phyloP scores from a whole-genome alignment of 1,140 invertebrate species.

The Drosophila parvula region DNA sequence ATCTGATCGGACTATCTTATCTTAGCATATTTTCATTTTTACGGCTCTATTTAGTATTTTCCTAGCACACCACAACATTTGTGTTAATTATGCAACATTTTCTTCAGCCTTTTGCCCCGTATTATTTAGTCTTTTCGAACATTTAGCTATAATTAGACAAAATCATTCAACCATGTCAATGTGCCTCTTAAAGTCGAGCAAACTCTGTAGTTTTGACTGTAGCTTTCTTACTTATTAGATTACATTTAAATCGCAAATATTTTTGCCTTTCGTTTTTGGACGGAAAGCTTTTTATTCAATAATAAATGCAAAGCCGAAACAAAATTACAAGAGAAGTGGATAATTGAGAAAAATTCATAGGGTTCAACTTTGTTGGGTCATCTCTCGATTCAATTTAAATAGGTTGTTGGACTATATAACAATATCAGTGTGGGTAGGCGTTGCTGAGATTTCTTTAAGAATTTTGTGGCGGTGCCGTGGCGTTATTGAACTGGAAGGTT shows the following conservation, averaged over 20 bases:
- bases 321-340: slow-evolving; percentile 12
- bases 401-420: slow-evolving; percentile 1
- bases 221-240: background rate
- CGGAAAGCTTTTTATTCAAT: slow-evolving; percentile 44
- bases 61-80: no score
- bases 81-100: no score
- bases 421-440: slow-evolving; percentile 23
- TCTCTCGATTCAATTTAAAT: background rate
- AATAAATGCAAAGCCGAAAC: slow-evolving; percentile 49
- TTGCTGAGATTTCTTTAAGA: slow-evolving; percentile 40
- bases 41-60: no score
- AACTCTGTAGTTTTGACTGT: no score
- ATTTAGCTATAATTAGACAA: no score
- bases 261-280: slow-evolving; percentile 48
- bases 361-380: slow-evolving; percentile 1
- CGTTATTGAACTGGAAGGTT: slow-evolving; percentile 84
- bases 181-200: no score
- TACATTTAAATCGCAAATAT: background rate
- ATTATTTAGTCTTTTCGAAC: no score
- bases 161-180: no score
- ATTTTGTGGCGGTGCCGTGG: slow-evolving; percentile 65
- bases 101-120: no score
- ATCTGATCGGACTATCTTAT: no score
- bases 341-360: slow-evolving; percentile 3
- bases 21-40: no score